A percentile compares a stretch with the other conserved stretches of the same genome.
Evolutionary conservation across 1,140 invertebrate genomes (phyloP).

Genomic region (Danaus plexippus): DNA sequence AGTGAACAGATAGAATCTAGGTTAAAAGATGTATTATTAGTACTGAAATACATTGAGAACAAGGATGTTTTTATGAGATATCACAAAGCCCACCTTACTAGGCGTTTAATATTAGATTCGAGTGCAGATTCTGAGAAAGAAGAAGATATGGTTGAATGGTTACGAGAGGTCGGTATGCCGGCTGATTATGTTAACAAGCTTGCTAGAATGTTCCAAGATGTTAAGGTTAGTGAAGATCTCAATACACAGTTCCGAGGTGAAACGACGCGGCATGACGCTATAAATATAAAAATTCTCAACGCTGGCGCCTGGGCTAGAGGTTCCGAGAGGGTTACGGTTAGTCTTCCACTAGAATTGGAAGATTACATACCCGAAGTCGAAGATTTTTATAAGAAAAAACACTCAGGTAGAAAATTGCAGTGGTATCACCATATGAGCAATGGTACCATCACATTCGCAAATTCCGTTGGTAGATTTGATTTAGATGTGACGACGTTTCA

Average conservation of each 20-base stretch:
- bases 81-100: slow-evolving; percentile 97
- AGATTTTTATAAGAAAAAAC: slow-evolving; percentile 96
- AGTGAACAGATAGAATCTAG: slow-evolving; percentile 97
- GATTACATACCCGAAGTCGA: slow-evolving; percentile 98
- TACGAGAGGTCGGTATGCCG: slow-evolving; percentile 97
- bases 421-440: slow-evolving; percentile 99
- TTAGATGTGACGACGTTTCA: slow-evolving; percentile 99
- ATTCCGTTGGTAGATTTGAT: slow-evolving; percentile 95
- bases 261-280: slow-evolving; percentile 78
- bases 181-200: slow-evolving; percentile 99
- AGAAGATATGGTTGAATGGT: slow-evolving; percentile 99
- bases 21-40: slow-evolving; percentile 92
- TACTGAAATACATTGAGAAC: slow-evolving; percentile 99
- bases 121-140: slow-evolving; percentile 99
- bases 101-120: slow-evolving; percentile 94
- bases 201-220: slow-evolving; percentile 97
- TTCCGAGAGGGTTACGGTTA: slow-evolving; percentile 94
- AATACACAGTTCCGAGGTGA: slow-evolving; percentile 92
- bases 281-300: slow-evolving; percentile 96
- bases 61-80: slow-evolving; percentile 99
- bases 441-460: slow-evolving; percentile 96
- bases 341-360: slow-evolving; percentile 96
- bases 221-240: slow-evolving; percentile 99
- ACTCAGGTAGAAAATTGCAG: slow-evolving; percentile 97
- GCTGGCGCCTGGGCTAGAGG: slow-evolving; percentile 97